These are phyloP conservation scores for Orgyia antiqua DNA, from an alignment of 2,888 invertebrate genomes.

Conservation along the genomic window DNA sequence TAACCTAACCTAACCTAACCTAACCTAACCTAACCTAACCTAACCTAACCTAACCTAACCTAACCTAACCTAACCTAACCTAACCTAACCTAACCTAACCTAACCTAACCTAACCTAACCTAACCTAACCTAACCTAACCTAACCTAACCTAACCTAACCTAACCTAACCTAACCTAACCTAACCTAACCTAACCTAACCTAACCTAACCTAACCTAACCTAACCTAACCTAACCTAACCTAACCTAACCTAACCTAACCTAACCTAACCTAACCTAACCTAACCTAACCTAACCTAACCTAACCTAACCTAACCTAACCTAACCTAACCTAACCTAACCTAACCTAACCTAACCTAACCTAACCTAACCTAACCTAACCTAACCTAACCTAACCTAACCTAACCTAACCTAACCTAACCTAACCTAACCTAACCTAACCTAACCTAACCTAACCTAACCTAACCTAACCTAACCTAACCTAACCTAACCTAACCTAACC, in stretches of 20 bases:
- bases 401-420: slow-evolving; percentile 13
- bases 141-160: slow-evolving; percentile 13
- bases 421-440: slow-evolving; percentile 10
- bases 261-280: slow-evolving; percentile 19
- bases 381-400: slow-evolving; percentile 14
- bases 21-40: background rate
- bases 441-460: slow-evolving; percentile 15
- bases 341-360: slow-evolving; percentile 16
- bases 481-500: slow-evolving; percentile 13
- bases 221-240: slow-evolving; percentile 8
- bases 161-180: slow-evolving; percentile 13
- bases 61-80: background rate
- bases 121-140: slow-evolving; percentile 15
- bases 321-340: slow-evolving; percentile 17
- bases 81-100: background rate
- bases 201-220: slow-evolving; percentile 13
- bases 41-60: background rate
- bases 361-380: slow-evolving; percentile 15
- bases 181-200: slow-evolving; percentile 14
- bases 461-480: slow-evolving; percentile 12
- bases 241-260: slow-evolving; percentile 15
- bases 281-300: slow-evolving; percentile 19
- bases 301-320: slow-evolving; percentile 19
- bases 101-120: slow-evolving; percentile 8
- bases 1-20: too few species aligned